These are phyloP conservation scores for Antennarius maculatus DNA, from an alignment of 2,797 vertebrate species.

Conservation along the genomic window DNA sequence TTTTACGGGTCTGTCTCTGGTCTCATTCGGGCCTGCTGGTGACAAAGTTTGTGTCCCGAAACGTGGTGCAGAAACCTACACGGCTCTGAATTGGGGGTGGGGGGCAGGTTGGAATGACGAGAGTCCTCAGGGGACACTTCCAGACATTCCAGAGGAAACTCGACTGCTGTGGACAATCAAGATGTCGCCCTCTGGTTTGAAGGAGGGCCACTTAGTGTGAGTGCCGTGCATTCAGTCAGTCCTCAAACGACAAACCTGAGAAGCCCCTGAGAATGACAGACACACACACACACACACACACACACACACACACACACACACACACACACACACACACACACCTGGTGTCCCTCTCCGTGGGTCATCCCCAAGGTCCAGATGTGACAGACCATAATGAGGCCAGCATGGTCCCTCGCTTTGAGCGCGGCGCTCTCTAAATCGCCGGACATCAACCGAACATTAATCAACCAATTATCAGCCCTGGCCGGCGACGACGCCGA, in stretches of 20 bases:
- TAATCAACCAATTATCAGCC: conserved; percentile 73
- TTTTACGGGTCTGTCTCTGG: conserved; percentile 6
- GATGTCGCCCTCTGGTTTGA: conserved; percentile 26
- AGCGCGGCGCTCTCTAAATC: conserved; percentile 34
- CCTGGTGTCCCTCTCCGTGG: conserved; percentile 7
- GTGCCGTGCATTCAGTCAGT: conserved; percentile 1
- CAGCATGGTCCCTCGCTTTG: not conserved
- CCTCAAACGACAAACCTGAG: conserved; percentile 16
- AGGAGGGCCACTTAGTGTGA: conserved; percentile 28
- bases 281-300: not conserved
- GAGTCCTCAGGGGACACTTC: conserved; percentile 52
- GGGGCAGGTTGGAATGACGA: conserved; percentile 4
- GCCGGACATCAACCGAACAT: conserved; percentile 57
- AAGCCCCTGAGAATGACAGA: conserved; percentile 12
- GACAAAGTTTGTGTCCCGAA: conserved; percentile 21
- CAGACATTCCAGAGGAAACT: conserved; percentile 35
- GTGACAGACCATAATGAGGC: conserved; percentile 31
- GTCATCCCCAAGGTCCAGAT: conserved; percentile 42
- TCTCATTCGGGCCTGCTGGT: conserved; percentile 14
- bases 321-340: not conserved
- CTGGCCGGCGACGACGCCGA: conserved; percentile 40
- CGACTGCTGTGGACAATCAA: conserved; percentile 43
- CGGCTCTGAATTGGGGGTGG: not conserved
- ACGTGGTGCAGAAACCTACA: conserved; percentile 29
- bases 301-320: not conserved